These are phyloP conservation scores for Carlito syrichta DNA, from an alignment of 2,113 vertebrate genomes.

Conservation along the genomic window DNA sequence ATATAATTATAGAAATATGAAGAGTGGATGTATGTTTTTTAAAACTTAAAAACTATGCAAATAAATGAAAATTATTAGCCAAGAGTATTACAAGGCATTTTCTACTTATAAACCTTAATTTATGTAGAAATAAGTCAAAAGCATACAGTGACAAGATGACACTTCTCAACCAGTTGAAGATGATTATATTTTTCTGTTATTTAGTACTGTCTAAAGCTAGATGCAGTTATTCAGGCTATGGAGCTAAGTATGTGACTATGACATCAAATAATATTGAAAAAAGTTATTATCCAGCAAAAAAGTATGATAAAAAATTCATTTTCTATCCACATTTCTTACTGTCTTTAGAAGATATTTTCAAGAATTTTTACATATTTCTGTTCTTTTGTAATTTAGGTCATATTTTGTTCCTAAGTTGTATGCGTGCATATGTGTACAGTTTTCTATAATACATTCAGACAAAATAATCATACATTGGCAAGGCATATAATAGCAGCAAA, in stretches of 20 bases:
- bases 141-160: neutral
- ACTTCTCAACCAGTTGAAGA: neutral
- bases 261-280: neutral
- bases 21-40: neutral
- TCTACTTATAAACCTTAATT: neutral
- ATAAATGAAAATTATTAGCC: neutral
- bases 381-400: neutral
- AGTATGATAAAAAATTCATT: neutral
- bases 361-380: neutral
- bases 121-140: neutral
- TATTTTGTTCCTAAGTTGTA: neutral
- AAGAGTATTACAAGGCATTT: neutral
- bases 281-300: neutral
- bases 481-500: neutral
- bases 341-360: neutral
- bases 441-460: neutral
- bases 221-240: neutral
- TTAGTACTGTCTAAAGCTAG: neutral
- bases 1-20: neutral
- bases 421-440: neutral
- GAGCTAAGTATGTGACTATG: neutral
- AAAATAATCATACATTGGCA: neutral
- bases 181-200: neutral
- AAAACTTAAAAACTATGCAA: neutral
- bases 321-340: neutral